Percentiles rank a stretch among this genome's conserved stretches.
Conservation (phyloP, 53 echinoderm and acorn worm genomes). For the Temnopleurus reevesii region DNA sequence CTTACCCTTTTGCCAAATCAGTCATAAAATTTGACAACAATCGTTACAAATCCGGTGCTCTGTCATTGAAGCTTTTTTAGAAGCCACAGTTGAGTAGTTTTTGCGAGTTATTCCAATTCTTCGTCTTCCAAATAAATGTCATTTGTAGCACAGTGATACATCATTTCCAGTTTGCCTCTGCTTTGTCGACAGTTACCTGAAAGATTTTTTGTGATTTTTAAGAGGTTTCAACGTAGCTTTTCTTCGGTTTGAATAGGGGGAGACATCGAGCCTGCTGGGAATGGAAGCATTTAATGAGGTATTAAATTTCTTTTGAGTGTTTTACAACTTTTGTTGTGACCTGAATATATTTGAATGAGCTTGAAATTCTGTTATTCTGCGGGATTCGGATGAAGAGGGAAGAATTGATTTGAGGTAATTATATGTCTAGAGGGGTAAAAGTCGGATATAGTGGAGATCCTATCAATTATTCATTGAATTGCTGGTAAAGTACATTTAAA, state of each 20-base stretch:
- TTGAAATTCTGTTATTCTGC: background rate
- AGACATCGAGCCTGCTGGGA: background rate
- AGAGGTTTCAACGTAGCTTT: background rate
- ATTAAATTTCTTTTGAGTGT: background rate
- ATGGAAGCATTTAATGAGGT: slow-evolving; percentile 7
- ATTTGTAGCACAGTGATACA: background rate
- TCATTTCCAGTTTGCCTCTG: background rate
- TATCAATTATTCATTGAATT: background rate
- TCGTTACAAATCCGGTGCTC: background rate
- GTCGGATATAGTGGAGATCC: background rate
- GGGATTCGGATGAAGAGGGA: background rate
- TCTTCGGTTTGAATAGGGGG: background rate
- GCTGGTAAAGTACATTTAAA: background rate
- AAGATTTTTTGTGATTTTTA: background rate
- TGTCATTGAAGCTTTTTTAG: background rate
- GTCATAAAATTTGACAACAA: slow-evolving; percentile 14
- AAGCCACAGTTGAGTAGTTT: slow-evolving; percentile 23
- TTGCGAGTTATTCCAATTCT: background rate
- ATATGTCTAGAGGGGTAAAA: background rate
- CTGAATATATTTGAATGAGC: background rate
- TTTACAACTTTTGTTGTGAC: background rate
- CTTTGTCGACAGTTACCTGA: background rate
- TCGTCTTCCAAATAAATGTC: background rate
- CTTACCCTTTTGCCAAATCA: background rate
- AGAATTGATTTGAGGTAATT: background rate